phyloP scores from a whole-genome alignment of 2,797 vertebrate species.

The Cryptoprocta ferox region DNA sequence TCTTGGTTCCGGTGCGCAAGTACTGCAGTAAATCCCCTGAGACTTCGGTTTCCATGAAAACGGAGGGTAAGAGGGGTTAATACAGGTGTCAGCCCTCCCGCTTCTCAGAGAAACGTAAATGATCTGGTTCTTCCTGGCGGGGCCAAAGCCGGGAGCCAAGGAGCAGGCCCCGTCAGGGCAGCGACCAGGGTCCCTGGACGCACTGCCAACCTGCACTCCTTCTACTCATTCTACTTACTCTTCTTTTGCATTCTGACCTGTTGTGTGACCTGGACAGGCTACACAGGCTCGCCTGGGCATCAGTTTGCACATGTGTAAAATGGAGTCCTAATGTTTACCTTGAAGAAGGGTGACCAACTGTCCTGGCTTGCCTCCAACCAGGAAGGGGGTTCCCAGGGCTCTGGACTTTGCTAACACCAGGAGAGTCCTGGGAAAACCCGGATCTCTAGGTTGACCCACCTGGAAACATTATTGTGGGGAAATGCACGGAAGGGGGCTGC shows the following conservation, averaged over 20 bases:
- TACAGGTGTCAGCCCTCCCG: neutral
- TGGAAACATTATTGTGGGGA: neutral
- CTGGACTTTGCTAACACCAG: neutral
- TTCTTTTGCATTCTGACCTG: neutral
- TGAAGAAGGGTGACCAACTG: neutral
- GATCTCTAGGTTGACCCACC: neutral
- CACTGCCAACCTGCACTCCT: too few relatives aligned
- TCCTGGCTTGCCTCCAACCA: neutral
- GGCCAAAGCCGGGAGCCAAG: neutral
- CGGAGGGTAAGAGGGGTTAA: neutral
- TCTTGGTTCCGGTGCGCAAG: neutral
- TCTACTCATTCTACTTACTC: fast-evolving
- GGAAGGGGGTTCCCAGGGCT: fast-evolving
- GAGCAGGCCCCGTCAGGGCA: neutral
- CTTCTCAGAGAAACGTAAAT: neutral
- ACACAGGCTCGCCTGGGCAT: neutral
- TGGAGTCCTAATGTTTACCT: neutral
- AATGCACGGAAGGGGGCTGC: too few relatives aligned
- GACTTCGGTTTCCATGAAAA: neutral
- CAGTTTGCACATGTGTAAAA: neutral
- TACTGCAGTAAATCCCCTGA: neutral
- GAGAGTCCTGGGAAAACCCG: neutral
- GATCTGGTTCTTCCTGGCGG: neutral
- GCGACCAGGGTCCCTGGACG: neutral
- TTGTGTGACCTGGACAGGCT: neutral